These are phyloP conservation scores for Sus scrofa DNA, from an alignment of 2,113 vertebrate species.

Conservation along the genomic window T2T-Sscrofa CM000829.6:45848501-45849000, in stretches of 20 bases:
- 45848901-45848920: not conserved
- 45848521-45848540: not conserved
- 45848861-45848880: not conserved
- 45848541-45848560: not conserved
- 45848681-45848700: not conserved
- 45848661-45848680: not conserved
- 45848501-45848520: not conserved
- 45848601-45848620: not conserved
- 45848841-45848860: not conserved
- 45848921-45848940: not conserved
- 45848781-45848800: not conserved
- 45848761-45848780: not conserved
- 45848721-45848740: not conserved
- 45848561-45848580: not conserved
- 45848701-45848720: not conserved
- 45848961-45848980: not conserved
- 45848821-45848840: constrained; percentile 6
- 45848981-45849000: not conserved
- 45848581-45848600: not conserved
- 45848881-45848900: not conserved
- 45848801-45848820: not conserved
- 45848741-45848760: not conserved
- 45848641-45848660: not conserved
- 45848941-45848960: not conserved
- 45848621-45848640: not conserved